Base-by-base conservation (phyloP, 2,888 invertebrate species). In the Labia minor region DNA sequence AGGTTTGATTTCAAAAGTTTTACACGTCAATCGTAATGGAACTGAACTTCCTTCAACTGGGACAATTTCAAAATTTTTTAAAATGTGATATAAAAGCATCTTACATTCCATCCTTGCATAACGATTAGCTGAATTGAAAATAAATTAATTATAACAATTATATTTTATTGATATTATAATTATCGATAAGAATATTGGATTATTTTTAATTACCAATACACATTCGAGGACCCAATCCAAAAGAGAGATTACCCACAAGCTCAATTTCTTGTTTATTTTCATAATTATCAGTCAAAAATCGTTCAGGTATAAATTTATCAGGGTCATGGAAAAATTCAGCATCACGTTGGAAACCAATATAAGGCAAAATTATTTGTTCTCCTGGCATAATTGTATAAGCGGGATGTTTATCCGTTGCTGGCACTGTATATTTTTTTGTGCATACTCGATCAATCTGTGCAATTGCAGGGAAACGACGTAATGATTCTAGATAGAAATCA, bases 211-310 rank as follows among this genome's bases (percentile, higher is more conserved):
- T 72, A 79, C 85, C 86, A 65, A 86, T 83, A 71, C 86, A 86
- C 72, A 80, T 84, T 67, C 86, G 79, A 1, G 82, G 85, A 1
- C 86, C 86, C 0, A 78, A 37, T 1, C 84, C 85, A 66, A 85
- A 85, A 0, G 84, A 83, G 71, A 81, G 70, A 69, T 81, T 83
- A 0, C 79, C 74, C 61, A 78, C 79, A 0, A 79, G 78, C 11
- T 76, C 71, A 18, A 81, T 80, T 16, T 78, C 78, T 0, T 76
- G 74, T 70, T 81, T 82, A 72, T 84, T 85, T 70, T 83, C 81
- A n/a, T n/a, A n/a, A n/a, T n/a, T n/a, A n/a, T n/a, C n/a, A 0
- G 82, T 81, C 1, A 77, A 82, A 70, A 85, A 85, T 18, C 85
- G 72, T 67, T 78, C 78, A 0, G 82, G 82, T 70, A 81, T 75